Conservation (phyloP, 2,797 vertebrate species). For the Malurus leucopterus region DNA sequence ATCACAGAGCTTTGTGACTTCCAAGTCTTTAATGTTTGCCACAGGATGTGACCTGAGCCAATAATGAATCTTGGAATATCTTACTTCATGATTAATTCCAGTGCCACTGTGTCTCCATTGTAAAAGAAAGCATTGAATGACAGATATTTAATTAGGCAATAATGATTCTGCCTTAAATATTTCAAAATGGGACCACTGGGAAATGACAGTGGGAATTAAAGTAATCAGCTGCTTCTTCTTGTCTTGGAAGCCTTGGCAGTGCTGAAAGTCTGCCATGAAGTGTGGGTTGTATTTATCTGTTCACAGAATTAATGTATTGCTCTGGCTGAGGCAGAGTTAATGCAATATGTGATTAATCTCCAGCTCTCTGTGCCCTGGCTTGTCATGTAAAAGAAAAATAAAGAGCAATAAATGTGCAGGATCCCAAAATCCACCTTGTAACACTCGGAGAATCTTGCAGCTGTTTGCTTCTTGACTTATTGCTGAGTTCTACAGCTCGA, state of each 20-base stretch:
- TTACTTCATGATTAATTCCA: neutral
- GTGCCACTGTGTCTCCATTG: neutral
- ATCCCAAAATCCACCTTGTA: neutral
- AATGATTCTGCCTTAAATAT: conserved; percentile 24
- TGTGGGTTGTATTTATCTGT: neutral
- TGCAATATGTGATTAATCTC: neutral
- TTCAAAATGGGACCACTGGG: conserved; percentile 21
- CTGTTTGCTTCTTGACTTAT: neutral
- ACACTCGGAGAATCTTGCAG: accelerated
- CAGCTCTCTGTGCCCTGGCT: neutral
- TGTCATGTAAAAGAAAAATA: neutral
- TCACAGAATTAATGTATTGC: neutral
- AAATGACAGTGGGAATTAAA: neutral
- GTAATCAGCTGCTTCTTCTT: neutral
- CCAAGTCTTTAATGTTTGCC: neutral
- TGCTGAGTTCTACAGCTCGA: neutral
- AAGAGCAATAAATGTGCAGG: neutral
- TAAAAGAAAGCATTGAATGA: neutral
- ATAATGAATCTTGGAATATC: neutral
- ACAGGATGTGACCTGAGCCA: neutral
- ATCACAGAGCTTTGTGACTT: neutral
- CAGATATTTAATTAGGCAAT: conserved; percentile 24
- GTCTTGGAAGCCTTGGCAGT: neutral
- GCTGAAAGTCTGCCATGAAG: neutral
- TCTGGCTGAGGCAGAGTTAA: neutral